Evolutionary conservation across 1,140 invertebrate species (phyloP), one percentile per base, ranked within the genome.

Genomic region (Magallana gigas): DNA sequence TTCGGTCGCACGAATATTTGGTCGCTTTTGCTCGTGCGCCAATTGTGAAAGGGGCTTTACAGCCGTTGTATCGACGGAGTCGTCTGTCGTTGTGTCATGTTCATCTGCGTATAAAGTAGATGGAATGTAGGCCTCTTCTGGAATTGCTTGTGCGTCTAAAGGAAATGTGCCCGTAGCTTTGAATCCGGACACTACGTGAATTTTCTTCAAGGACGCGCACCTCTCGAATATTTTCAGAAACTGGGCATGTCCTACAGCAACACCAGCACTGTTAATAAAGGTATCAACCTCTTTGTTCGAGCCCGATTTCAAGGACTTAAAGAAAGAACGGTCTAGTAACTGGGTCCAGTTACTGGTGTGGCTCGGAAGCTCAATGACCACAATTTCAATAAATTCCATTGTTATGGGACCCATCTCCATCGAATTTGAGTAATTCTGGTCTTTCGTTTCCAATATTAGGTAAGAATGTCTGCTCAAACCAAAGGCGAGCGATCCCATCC

Each of bases 271-370:
- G 8, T 68, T 64, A 11, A 84, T 84, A 81, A 89, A 89, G 8
- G 71, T 60, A 23, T 89, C 81, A 9, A 85, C 14, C n/a, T 58
- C 59, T 29, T 18, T 85, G 8, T 68, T 86, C 85, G 83, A 84
- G 29, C 23, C 48, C 16, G 64, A 60, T 56, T 89, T 89, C 3
- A 89, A 57, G 23, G 85, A 86, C 48, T 89, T 89, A 18, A 89
- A 87, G 11, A 89, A 89, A 86, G 68, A 59, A 16, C 83, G 59
- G 83, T 87, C 88, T 76, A 86, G 59, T 16, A 58, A 83, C 11
- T 89, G 85, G 8, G 82, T 84, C 81, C 85, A 89, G 16, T 87
- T 83, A 60, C 64, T 86, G 29, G 88, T 86, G n/a, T 86, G 57
- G 68, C 85, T 89, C 6, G 62, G 68, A 8, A 84, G 64, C n/a